Evolutionary conservation across 2,888 invertebrate species (phyloP), one percentile per base, ranked within the genome.

Genomic region (Antitype chi): DNA sequence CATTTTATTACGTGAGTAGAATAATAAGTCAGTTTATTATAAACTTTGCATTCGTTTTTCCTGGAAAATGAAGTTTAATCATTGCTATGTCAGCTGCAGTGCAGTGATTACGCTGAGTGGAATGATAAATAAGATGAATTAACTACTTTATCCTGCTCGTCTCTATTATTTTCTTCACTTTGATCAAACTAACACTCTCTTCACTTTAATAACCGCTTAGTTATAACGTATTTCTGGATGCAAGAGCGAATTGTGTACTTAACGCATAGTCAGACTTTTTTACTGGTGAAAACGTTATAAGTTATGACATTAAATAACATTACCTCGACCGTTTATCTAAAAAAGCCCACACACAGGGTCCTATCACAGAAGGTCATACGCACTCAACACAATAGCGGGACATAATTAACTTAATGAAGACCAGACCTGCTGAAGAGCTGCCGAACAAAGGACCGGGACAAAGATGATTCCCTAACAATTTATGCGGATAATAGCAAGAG

Each of bases 401-500:
- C 88, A 88, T 91, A 91, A 92, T 92, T 92, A 92, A 91, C 86
- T 87, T 87, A 92, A 91, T 91, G 91, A 90, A 89, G 91, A 89
- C 88, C 90, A 87, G 90, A 89, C 85, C 89, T 84, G 81, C 70
- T 74, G 85, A 83, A 86, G 87, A 88, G 84, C 82, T 81, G 76
- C 74, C 79, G 82, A 89, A 91, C 91, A 91, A 92, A 89, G 86
- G 87, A 49, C 78, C 80, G 81, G 84, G 83, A 87, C 87, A 87
- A 89, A 89, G 90, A 89, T 88, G 90, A 90, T 89, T 83, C 88
- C 80, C 87, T 87, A 90, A 89, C 91, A 89, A 90, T 91, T 90
- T 91, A 88, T 88, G 87, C 88, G 89, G 88, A 90, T 90, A 92
- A 91, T 91, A 83, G 85, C 83, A 85, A 86, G 87, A 89, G 90